Evolutionary conservation across 2,888 invertebrate species (phyloP), one percentile per base, ranked within the genome.

Genomic region (Mythimna lalbum): DNA sequence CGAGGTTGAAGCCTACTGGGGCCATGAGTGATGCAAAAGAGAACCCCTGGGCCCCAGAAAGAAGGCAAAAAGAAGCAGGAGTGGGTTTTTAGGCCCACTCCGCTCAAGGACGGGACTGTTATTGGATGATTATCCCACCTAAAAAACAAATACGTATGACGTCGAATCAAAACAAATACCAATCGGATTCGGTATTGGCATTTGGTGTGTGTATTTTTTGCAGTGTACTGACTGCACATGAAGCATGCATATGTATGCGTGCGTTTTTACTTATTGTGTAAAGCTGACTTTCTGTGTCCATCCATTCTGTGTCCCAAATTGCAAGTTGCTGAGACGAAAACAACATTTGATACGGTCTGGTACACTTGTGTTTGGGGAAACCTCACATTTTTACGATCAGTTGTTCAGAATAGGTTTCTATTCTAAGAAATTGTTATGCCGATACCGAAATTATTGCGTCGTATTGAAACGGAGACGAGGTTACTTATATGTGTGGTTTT

Each of bases 271-370:
- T 23, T 0, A 3, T 63, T 19, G 10, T n/a, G 33, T 19, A 17
- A 7, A 63, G 0, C 21, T 0, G 1, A 43, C n/a, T 10, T 75
- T 65, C 56, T 72, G 43, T 76, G 7, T 0, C 7, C 17, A 12
- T 53, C 36, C 57, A 21, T 36, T 57, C 19, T 17, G 17, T 36
- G 70, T 77, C 76, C 69, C 69, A 75, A 78, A 80, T 85, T 77
- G 79, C 71, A 64, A 73, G 73, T 69, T 52, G 70, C 50, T 63
- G 72, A 80, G 66, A 80, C 86, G 86, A 89, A 91, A 90, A 90
- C 88, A 91, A 89, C 87, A 88, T 91, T 90, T 87, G 83, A 87
- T 80, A 86, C 86, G 91, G 89, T 90, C 90, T 90, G 78, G 81
- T 89, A 86, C 84, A 78, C 89, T 81, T 84, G 81, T 81, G 81